Evolutionary conservation across 1,140 invertebrate genomes (phyloP), one percentile per base, ranked within the genome.

Genomic region (Tetramorium simillimum): DNA sequence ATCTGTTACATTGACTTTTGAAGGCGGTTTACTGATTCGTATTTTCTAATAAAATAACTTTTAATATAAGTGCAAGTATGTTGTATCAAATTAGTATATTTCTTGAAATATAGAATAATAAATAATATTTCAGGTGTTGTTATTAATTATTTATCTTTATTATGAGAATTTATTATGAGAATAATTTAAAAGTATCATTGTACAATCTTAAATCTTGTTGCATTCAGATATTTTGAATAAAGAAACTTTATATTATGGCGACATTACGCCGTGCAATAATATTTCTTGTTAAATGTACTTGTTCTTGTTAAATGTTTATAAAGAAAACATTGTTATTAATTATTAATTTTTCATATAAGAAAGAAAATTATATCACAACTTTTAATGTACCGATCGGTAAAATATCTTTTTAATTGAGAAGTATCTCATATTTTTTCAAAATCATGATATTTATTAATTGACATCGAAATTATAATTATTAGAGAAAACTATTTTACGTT

Each of bases 321-420:
- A 28, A 60, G 0, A 28, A 46, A 21, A 9, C 28, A 28, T 18
- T 63, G 9, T 76, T 60, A 24, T 12, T 28, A 4, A 46, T 21
- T 46, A 7, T 65, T 78, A 49, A 46, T 78, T 16, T 65, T 33
- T 24, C 12, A 58, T 24, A 65, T 33, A 33, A 33, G 33, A 33
- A 24, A 60, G 9, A 18, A 40, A 24, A n/a, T 76, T 60, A 60
- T 21, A 33, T 40, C 7, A 0, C 10, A n/a, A 43, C 6, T 81
- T 63, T 60, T 60, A 46, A 60, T 75, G 14, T 49, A 75, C 6
- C 53, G 46, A 75, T 49, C 53, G 69, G 53, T 84, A 73, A 84
- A 72, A 62, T 5, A 2, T 51, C 43, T 18, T 37, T 62, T 62
- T 46, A 46, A 49, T 49, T n/a, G 0, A 46, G 10, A 6, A 51